Evolutionary conservation across 2,888 invertebrate genomes (phyloP), one percentile per base, ranked within the genome.

Genomic region (Tetragonisca angustula): DNA sequence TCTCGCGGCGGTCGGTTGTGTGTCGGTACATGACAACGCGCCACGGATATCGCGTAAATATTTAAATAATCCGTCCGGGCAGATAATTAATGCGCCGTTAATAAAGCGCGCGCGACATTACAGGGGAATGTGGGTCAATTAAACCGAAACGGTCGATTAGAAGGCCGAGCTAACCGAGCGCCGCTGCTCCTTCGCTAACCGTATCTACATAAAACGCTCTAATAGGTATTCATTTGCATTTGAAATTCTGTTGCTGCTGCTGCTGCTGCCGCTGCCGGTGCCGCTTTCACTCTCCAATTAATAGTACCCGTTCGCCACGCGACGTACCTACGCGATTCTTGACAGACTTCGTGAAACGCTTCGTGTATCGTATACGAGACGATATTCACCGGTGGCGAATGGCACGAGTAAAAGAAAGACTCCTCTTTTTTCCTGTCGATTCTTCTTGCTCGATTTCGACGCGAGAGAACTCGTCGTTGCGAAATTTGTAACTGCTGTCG

Each of bases 1-100:
- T 75, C 81, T 76, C 76, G 43, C 43, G 72, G 43, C 70, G 71
- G 75, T 65, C 83, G 82, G 73, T 52, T 52, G 52, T 49, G 21
- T 32, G 72, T 72, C 54, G 70, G 62, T 67, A 84, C 81, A 67
- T 81, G 67, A 59, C 11, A 43, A 43, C 75, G 71, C 67, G 36
- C 36, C 32, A 24, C 75, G 62, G 73, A 62, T 56, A 62, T 74
- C 68, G 32, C 56, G 85, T 87, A 81, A 86, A 88, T 87, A 87
- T 88, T 88, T 88, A 87, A 87, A 88, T 87, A 84, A 85, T 77
- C 78, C 73, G 73, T 67, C 73, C 72, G 43, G 70, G 50, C 80
- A 59, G 74, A 87, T 87, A 86, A 88, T 88, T 88, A 83, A 88
- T 87, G 83, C 72, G 67, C 73, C 72, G 70, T 79, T 88, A 87